These are phyloP conservation scores for Nothocercus julius DNA, from an alignment of 2,113 vertebrate species.

Conservation along the genomic window DNA sequence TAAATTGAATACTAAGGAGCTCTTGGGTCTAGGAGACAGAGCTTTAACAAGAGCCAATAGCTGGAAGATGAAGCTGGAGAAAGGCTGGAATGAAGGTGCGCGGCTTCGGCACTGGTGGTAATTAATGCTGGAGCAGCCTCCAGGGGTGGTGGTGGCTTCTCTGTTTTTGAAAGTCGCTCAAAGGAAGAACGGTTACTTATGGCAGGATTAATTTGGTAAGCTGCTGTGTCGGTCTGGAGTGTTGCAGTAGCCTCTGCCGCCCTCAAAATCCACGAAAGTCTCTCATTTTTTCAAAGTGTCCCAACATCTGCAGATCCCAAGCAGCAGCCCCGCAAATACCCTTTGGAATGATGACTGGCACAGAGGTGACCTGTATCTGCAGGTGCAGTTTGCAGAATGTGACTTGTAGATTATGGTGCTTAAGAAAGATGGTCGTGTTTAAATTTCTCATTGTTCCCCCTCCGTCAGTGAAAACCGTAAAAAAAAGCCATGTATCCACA, in stretches of 20 bases:
- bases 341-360: not conserved
- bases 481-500: not conserved
- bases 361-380: not conserved
- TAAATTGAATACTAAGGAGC: not conserved
- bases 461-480: not conserved
- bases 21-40: not conserved
- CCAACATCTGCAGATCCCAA: not conserved
- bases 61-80: not conserved
- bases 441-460: not conserved
- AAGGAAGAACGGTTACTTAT: not conserved
- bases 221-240: not conserved
- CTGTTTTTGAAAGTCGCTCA: not conserved
- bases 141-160: not conserved
- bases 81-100: rapidly evolving
- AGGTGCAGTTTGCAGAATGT: not conserved
- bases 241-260: not conserved
- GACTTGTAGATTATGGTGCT: not conserved
- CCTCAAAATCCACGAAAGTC: not conserved
- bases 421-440: rapidly evolving
- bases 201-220: not conserved
- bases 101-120: not conserved
- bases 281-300: not conserved
- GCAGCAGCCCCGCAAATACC: not conserved
- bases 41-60: not conserved
- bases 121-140: not conserved